Evolutionary conservation across 2,888 invertebrate species (phyloP), one percentile per base, ranked within the genome.

Genomic region (Pristionchus entomophagus): DNA sequence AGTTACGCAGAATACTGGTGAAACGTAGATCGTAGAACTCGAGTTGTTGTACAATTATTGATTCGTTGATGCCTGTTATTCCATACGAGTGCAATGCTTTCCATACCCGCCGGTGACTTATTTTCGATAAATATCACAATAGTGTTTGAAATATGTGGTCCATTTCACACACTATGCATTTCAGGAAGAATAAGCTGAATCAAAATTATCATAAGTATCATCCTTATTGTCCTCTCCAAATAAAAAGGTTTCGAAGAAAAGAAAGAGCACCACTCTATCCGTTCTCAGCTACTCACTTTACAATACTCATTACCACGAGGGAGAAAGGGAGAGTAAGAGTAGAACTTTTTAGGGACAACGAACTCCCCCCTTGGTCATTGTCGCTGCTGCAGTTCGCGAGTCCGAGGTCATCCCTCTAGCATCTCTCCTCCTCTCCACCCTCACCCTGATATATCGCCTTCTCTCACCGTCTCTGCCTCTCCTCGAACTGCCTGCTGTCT

Each of bases 121-220:
- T 65, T 65, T 22, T 22, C 45, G 65, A 65, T 65, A 65, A 65
- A 65, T 65, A 14, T n/a, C n/a, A n/a, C n/a, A n/a, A n/a, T n/a
- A n/a, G n/a, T n/a, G n/a, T n/a, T n/a, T n/a, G n/a, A n/a, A n/a
- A n/a, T n/a, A n/a, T n/a, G n/a, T n/a, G n/a, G n/a, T n/a, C n/a
- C n/a, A n/a, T n/a, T n/a, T n/a, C n/a, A n/a, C n/a, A n/a, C n/a
- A n/a, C n/a, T n/a, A n/a, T n/a, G n/a, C n/a, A n/a, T n/a, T n/a
- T n/a, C n/a, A n/a, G n/a, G n/a, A n/a, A n/a, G n/a, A n/a, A n/a
- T n/a, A n/a, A n/a, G n/a, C n/a, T n/a, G n/a, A n/a, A n/a, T n/a
- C n/a, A n/a, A n/a, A n/a, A n/a, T n/a, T n/a, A n/a, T n/a, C n/a
- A n/a, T n/a, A n/a, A n/a, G n/a, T n/a, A n/a, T n/a, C n/a, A n/a